Conservation (phyloP, 2,888 invertebrate species). For the Sthenelais limicola region DNA sequence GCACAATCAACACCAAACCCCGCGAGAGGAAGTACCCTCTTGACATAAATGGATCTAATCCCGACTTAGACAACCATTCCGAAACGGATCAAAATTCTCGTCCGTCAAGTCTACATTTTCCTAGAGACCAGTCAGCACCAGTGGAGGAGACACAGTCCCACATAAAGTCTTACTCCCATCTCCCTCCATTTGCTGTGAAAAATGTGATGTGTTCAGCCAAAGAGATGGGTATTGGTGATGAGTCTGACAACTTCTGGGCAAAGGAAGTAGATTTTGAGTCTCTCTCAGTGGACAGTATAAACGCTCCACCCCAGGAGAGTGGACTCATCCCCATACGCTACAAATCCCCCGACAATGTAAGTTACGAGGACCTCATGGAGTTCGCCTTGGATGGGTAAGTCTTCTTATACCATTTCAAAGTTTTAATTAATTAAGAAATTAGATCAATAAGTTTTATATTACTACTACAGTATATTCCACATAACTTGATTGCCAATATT, state of each 20-base stretch:
- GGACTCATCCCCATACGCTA: slow-evolving; percentile 73
- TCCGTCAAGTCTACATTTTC: neutral
- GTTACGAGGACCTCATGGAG: slow-evolving; percentile 91
- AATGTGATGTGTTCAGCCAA: slow-evolving; percentile 61
- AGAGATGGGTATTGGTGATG: slow-evolving; percentile 64
- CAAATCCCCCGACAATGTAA: slow-evolving; percentile 81
- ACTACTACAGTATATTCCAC: too few relatives aligned
- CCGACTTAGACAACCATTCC: slow-evolving; percentile 28
- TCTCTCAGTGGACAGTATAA: slow-evolving; percentile 32
- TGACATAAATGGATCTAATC: slow-evolving; percentile 56
- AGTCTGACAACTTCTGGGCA: slow-evolving; percentile 66
- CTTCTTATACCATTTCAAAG: too few relatives aligned
- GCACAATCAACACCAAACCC: slow-evolving; percentile 77
- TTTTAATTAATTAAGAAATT: too few relatives aligned
- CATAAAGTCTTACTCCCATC: slow-evolving; percentile 18
- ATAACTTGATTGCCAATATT: too few relatives aligned
- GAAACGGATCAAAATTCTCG: slow-evolving; percentile 1
- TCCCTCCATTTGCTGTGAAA: slow-evolving; percentile 55
- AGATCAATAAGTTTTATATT: too few relatives aligned
- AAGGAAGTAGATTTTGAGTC: slow-evolving; percentile 49
- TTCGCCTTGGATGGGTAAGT: slow-evolving; percentile 81
- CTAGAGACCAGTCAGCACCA: neutral
- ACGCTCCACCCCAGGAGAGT: slow-evolving; percentile 12
- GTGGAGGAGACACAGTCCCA: neutral
- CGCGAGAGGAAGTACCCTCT: slow-evolving; percentile 87